Conservation (phyloP, 2,113 vertebrate genomes). For the Tachysurus vachellii region DNA sequence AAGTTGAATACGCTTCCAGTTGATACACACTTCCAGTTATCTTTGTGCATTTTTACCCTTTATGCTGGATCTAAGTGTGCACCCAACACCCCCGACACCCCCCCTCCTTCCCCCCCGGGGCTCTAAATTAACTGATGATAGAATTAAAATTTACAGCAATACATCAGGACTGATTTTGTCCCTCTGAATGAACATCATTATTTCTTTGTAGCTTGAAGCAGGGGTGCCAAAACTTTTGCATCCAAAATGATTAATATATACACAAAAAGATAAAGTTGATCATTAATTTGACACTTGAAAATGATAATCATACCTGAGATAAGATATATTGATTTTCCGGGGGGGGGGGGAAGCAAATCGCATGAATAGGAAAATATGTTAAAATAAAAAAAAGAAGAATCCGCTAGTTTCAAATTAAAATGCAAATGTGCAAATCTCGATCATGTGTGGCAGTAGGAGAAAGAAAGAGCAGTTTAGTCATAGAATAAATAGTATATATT, state of each 20-base stretch:
- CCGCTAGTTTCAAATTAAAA: not conserved
- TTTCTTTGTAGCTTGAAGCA: not conserved
- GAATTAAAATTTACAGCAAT: not conserved
- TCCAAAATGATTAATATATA: not conserved
- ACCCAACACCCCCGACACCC: no score
- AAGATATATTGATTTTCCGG: not conserved
- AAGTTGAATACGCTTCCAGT: not conserved
- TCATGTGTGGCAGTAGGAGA: not conserved
- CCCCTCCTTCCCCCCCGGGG: no score
- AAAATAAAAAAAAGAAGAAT: not conserved
- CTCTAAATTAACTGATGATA: not conserved
- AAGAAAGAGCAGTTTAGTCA: not conserved
- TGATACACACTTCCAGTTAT: not conserved
- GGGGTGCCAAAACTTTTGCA: not conserved
- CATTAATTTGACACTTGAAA: not conserved
- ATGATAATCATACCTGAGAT: not conserved
- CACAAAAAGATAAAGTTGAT: not conserved
- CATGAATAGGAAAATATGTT: not conserved
- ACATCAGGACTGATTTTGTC: not conserved
- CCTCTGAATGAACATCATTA: not conserved
- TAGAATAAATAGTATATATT: not conserved
- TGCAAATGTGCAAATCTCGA: not conserved
- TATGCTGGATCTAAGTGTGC: not conserved
- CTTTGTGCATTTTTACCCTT: no score
- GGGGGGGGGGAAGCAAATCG: no score